These are phyloP conservation scores for Astyanax mexicanus DNA, from an alignment of 2,797 vertebrate species.

Conservation along the genomic window DNA sequence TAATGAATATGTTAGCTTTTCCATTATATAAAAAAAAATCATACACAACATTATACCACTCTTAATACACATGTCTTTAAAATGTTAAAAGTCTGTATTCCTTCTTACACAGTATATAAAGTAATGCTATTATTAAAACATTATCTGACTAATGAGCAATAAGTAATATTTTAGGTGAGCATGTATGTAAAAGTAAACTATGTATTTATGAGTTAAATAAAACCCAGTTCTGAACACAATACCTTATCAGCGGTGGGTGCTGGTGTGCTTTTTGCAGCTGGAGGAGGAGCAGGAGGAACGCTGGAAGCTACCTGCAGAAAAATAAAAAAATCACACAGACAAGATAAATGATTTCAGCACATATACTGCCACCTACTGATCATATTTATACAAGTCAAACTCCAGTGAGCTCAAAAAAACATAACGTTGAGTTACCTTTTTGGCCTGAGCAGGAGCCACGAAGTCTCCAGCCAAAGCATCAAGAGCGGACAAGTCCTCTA, in stretches of 20 bases:
- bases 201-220: too few relatives aligned
- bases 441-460: slow-evolving; percentile 39
- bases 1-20: too few relatives aligned
- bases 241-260: slow-evolving; percentile 28
- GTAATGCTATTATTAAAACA: too few relatives aligned
- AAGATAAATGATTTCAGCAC: not conserved
- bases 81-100: too few relatives aligned
- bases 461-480: slow-evolving; percentile 53
- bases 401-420: not conserved
- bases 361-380: slow-evolving; percentile 7
- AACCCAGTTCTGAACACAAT: slow-evolving; percentile 15
- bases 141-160: too few relatives aligned
- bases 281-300: slow-evolving; percentile 2
- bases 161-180: too few relatives aligned
- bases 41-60: too few relatives aligned
- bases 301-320: slow-evolving; percentile 39
- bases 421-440: slow-evolving; percentile 52
- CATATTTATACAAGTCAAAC: not conserved
- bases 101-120: too few relatives aligned
- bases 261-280: slow-evolving; percentile 11
- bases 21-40: too few relatives aligned
- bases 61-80: too few relatives aligned
- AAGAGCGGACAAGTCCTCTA: slow-evolving; percentile 52
- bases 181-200: too few relatives aligned
- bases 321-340: not conserved